phyloP scores from a whole-genome alignment of 2,888 invertebrate genomes.

The Agrotis segetum region DNA sequence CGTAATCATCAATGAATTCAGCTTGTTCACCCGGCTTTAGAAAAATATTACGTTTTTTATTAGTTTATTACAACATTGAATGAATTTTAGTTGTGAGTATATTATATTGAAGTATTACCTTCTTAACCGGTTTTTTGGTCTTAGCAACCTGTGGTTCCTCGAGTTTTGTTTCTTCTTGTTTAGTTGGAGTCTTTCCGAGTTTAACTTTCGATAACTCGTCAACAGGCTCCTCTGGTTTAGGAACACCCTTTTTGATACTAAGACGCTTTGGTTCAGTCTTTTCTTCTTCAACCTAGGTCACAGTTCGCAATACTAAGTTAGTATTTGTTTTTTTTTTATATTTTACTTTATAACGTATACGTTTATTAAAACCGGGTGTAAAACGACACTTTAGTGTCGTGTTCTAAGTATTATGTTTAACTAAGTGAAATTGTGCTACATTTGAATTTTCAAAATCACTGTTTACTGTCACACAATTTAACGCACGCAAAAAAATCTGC shows the following conservation, averaged over 20 bases:
- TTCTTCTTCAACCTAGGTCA: slow-evolving; percentile 80
- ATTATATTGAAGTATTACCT: slow-evolving; percentile 74
- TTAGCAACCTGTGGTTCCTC: slow-evolving; percentile 85
- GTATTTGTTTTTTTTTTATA: slow-evolving; percentile 9
- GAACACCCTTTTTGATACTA: slow-evolving; percentile 86
- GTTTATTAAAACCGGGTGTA: neutral
- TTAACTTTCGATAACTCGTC: slow-evolving; percentile 86
- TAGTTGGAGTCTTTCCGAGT: slow-evolving; percentile 81
- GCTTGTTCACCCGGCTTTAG: slow-evolving; percentile 85
- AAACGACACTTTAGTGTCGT: neutral
- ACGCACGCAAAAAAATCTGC: neutral
- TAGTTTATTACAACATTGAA: neutral
- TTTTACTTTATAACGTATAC: neutral
- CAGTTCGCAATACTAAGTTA: slow-evolving; percentile 19
- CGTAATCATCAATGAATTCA: slow-evolving; percentile 93
- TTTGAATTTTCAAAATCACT: too few relatives aligned
- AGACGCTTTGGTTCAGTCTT: slow-evolving; percentile 77
- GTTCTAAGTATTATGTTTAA: neutral
- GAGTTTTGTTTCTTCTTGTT: slow-evolving; percentile 80
- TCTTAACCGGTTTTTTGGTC: slow-evolving; percentile 80
- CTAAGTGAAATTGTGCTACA: neutral
- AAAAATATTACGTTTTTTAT: slow-evolving; percentile 19
- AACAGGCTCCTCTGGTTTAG: slow-evolving; percentile 84
- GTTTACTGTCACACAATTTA: neutral
- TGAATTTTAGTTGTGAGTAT: neutral